Base-by-base conservation (phyloP, 64 coral and sea anemone species). In the Montipora foliosa region DNA sequence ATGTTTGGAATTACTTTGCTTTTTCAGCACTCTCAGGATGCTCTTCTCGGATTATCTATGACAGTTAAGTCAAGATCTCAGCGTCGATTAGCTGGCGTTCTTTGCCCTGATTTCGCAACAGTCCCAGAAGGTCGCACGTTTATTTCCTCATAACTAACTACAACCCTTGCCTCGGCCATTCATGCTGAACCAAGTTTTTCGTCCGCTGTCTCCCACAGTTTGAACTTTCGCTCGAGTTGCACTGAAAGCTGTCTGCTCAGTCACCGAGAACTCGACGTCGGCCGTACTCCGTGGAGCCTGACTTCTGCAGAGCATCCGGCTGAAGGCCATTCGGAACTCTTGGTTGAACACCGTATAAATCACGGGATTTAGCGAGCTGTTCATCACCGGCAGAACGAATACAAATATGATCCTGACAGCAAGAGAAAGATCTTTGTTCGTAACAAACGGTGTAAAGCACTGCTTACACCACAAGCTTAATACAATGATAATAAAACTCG, bases 291-390 rank as follows among this genome's bases (percentile, higher is more conserved):
- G 81, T 58, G 88, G 52, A 52, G 60, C 49, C 9, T 24, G 57
- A 9, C 74, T 67, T 45, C 24, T 52, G 46, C 74, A 20, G 16
- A 98, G 49, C 80, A 97, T 90, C 49, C 82, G 87, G 17, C 79
- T 91, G 29, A 98, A 98, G 20, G 96, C 92, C 16, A 59, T 62
- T 13, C 89, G 83, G 66, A 98, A 98, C 49, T 98, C 96, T 55
- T 94, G 90, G 77, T 98, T 98, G 72, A 94, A 98, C 0, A 98
- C 62, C 3, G 93, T 93, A 60, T 98, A 98, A 47, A 98, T 98
- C 6, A 98, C 58, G 5, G 96, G 96, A 20, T 98, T 98, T 3
- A 98, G 67, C 0, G 88, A 89, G 58, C 89, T 92, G 74, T 98
- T 98, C 62, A 98, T 82, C 3, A 94, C 82, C 2, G 96, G 93